Evolutionary conservation across 2,888 invertebrate species (phyloP).

Genomic region (Limnephilus lunatus): DNA sequence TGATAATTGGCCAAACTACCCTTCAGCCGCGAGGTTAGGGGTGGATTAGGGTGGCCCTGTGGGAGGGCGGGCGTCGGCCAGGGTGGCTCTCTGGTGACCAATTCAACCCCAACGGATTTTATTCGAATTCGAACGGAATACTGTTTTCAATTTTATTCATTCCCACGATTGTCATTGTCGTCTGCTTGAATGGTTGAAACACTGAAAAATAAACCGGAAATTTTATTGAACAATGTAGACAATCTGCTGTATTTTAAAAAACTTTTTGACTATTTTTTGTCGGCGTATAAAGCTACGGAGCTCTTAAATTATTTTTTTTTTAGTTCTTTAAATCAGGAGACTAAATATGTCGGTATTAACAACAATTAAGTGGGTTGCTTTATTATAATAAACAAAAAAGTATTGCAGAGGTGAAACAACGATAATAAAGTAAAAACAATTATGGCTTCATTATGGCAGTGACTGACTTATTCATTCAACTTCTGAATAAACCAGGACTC

Average conservation of each 20-base stretch:
- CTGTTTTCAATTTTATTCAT: constrained; percentile 11
- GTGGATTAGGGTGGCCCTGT: neutral
- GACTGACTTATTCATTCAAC: no score
- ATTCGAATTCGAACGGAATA: constrained; percentile 24
- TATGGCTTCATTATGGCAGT: no score
- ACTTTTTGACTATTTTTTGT: no score
- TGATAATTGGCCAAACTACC: constrained; percentile 45
- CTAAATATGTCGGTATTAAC: no score
- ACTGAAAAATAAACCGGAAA: neutral
- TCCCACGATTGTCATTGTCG: neutral
- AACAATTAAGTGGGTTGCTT: no score
- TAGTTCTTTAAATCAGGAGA: no score
- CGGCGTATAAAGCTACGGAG: no score
- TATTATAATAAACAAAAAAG: no score
- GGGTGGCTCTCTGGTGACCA: constrained; percentile 8
- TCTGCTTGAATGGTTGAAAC: neutral
- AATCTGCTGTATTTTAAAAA: neutral
- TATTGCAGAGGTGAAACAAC: no score
- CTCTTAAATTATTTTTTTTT: no score
- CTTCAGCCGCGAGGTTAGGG: constrained; percentile 13
- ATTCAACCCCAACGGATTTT: neutral
- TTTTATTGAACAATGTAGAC: neutral
- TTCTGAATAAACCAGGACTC: no score
- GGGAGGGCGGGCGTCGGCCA: neutral
- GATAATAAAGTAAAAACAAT: no score